Conservation (phyloP, 2,888 invertebrate species). For the Caenorhabditis auriculariae region DNA sequence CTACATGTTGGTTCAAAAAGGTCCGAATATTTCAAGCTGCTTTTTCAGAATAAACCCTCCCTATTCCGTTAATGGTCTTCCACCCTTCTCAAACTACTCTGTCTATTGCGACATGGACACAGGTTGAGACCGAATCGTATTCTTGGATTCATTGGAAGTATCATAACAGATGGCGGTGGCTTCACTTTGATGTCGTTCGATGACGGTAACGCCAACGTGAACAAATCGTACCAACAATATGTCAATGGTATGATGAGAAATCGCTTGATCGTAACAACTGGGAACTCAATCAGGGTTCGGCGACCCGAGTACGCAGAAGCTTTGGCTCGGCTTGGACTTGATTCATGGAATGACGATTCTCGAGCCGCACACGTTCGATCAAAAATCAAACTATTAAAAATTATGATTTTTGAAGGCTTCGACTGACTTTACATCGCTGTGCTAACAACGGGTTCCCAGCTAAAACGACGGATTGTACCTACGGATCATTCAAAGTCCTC, state of each 20-base stretch:
- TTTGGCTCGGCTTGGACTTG: conserved; percentile 48
- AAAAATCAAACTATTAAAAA: background rate
- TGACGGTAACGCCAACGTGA: conserved; percentile 12
- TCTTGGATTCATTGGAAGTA: too few relatives aligned
- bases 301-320: conserved; percentile 14
- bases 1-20: too few relatives aligned
- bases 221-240: conserved; percentile 22
- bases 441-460: conserved; percentile 23
- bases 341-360: conserved; percentile 40
- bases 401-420: conserved; percentile 40
- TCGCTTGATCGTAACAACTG: too few relatives aligned
- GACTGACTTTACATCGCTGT: conserved; percentile 39
- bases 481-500: conserved; percentile 30
- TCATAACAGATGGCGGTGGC: conserved; percentile 37
- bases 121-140: too few relatives aligned
- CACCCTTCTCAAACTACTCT: conserved; percentile 12
- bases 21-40: background rate
- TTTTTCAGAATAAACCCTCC: conserved; percentile 21
- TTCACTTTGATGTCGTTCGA: conserved; percentile 46
- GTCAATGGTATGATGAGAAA: too few relatives aligned
- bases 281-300: conserved; percentile 44
- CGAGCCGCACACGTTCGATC: conserved; percentile 26
- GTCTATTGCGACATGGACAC: conserved; percentile 35
- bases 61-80: conserved; percentile 11
- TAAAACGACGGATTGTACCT: conserved; percentile 41